Percentiles rank a stretch among this genome's conserved stretches.
These are phyloP conservation scores for Pollenia angustigena DNA, from an alignment of 2,888 invertebrate genomes.

Conservation along the genomic window DNA sequence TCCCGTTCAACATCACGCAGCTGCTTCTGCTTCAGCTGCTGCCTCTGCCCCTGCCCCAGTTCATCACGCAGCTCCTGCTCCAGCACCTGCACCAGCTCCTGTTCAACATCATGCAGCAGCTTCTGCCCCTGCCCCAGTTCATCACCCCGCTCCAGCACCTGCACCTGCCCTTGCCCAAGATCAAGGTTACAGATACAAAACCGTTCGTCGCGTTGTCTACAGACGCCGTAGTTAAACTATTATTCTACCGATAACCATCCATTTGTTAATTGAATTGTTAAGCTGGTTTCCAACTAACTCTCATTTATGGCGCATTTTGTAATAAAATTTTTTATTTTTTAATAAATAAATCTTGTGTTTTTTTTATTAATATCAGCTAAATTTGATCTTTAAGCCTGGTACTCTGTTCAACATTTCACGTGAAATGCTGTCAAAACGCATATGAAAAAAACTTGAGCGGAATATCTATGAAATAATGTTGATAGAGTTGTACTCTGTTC, in stretches of 20 bases:
- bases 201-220: slow-evolving; percentile 68
- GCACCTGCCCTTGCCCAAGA: slow-evolving; percentile 6
- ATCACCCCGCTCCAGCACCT: slow-evolving; percentile 6
- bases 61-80: not conserved
- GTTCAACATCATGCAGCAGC: slow-evolving; percentile 5
- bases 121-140: not conserved
- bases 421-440: too few species aligned
- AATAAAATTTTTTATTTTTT: not conserved
- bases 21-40: too few species aligned
- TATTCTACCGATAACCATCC: not conserved
- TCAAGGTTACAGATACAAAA: slow-evolving; percentile 74
- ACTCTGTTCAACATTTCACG: too few species aligned
- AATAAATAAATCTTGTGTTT: too few species aligned
- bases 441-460: too few species aligned
- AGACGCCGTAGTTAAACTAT: slow-evolving; percentile 63
- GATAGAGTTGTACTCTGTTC: too few species aligned
- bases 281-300: not conserved
- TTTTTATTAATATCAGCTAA: too few species aligned
- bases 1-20: too few species aligned
- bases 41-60: slow-evolving; percentile 4
- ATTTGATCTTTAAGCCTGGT: too few species aligned
- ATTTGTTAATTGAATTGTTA: not conserved
- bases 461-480: too few species aligned
- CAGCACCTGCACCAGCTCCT: slow-evolving; percentile 17
- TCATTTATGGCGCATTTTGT: not conserved